Base-by-base conservation (phyloP, 2,888 invertebrate genomes). In the Polyommatus iphigenia region DNA sequence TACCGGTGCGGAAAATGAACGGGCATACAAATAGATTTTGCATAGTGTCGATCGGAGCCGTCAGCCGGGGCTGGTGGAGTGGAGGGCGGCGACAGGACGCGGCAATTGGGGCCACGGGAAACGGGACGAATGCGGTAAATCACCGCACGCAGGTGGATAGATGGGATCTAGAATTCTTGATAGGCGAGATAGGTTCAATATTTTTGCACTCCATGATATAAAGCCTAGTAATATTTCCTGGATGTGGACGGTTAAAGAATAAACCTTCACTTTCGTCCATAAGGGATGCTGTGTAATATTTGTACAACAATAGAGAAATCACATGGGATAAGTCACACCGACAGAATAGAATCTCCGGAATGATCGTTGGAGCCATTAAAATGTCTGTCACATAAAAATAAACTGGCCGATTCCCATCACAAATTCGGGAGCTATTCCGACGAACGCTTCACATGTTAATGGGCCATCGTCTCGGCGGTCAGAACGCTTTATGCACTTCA, bases 91-190 rank as follows among this genome's bases (percentile, higher is more conserved):
- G 67, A 10, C 72, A 72, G 72, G 72, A 72, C 72, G 72, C 41
- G 41, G 36, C 72, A 72, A 72, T 72, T 72, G 72, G 72, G 72
- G 72, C 24, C 72, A 72, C 72, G 72, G 72, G 72, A 72, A 72
- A 41, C 72, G 41, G 72, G 72, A 8, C 41, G 18, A 29, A 67
- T 32, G 67, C 67, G 67, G 67, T 67, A 67, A 67, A 67, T 67
- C 67, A 29, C 15, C 24, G 62, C 67, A 32, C 62, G 24, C 67
- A 67, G 67, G 67, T 67, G 59, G n/a, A 54, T 54, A 10, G 24
- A 62, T 62, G 24, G 10, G 20, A 67, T 67, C 67, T 67, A 32
- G 29, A 41, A 41, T 46, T 46, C 46, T 46, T 10, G 0, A 24
- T 13, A 0, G 67, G 15, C 29, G 15, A 29, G 18, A 2, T 62